Conservation (phyloP, 2,888 invertebrate genomes). For the Platerodrilus igneus region DNA sequence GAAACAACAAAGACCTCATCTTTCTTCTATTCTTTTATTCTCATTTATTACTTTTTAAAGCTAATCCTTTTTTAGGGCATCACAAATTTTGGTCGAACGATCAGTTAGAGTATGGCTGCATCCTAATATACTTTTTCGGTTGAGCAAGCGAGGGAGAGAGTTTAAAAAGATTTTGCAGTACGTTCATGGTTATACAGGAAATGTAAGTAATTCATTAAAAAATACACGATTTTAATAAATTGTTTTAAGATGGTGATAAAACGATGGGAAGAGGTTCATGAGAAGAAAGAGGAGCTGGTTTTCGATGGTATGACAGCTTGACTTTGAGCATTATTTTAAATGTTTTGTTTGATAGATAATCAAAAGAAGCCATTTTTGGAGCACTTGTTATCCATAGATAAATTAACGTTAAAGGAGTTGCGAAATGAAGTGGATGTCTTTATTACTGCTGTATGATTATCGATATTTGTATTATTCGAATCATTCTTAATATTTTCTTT, state of each 20-base stretch:
- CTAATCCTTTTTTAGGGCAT: too few species aligned
- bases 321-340: slow-evolving; percentile 1
- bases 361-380: slow-evolving; percentile 50
- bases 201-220: too few species aligned
- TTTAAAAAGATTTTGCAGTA: slow-evolving; percentile 2
- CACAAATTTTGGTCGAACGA: slow-evolving; percentile 10
- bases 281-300: not conserved
- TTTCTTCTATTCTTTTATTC: too few species aligned
- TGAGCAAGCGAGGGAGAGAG: slow-evolving; percentile 5
- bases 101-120: slow-evolving; percentile 9
- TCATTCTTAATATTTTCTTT: too few species aligned
- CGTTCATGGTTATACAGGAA: slow-evolving; percentile 2
- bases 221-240: too few species aligned
- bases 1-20: too few species aligned
- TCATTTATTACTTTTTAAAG: too few species aligned
- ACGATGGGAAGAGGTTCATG: slow-evolving; percentile 9
- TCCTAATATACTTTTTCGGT: slow-evolving; percentile 11
- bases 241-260: slow-evolving; percentile 11
- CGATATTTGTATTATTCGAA: too few species aligned
- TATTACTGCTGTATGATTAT: slow-evolving; percentile 56
- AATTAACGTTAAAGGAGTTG: slow-evolving; percentile 53
- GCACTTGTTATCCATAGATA: slow-evolving; percentile 50
- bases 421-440: slow-evolving; percentile 57
- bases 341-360: slow-evolving; percentile 13
- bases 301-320: slow-evolving; percentile 6